phyloP scores from a whole-genome alignment of 2,797 vertebrate genomes.

The Mormyrus hasselquistii region DNA sequence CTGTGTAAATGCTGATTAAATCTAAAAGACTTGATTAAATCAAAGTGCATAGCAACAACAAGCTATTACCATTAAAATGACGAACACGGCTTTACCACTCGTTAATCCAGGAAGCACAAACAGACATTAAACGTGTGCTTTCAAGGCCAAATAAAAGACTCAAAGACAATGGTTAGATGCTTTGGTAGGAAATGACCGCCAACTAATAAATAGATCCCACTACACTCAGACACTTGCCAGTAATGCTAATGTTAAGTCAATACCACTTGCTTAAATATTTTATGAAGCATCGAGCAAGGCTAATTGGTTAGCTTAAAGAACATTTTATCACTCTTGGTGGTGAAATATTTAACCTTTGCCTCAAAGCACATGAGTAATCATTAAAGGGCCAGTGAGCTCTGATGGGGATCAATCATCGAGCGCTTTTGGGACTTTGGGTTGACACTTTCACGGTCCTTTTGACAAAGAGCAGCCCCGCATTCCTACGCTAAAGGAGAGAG shows the following conservation, averaged over 20 bases:
- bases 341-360: constrained; percentile 41
- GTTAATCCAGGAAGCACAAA: neutral
- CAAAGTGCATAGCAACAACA: constrained; percentile 1
- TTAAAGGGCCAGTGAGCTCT: constrained; percentile 24
- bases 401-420: constrained; percentile 40
- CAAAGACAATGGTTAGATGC: constrained; percentile 2
- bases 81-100: neutral
- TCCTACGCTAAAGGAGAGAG: neutral
- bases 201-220: constrained; percentile 27
- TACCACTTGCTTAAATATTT: constrained; percentile 48
- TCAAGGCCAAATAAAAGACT: neutral
- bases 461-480: constrained; percentile 28
- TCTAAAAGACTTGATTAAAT: constrained; percentile 4
- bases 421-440: constrained; percentile 30
- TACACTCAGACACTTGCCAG: constrained; percentile 28
- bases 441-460: constrained; percentile 33
- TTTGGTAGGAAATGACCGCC: constrained; percentile 11
- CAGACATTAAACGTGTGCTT: neutral
- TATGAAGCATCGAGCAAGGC: constrained; percentile 36
- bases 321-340: constrained; percentile 40
- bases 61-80: neutral
- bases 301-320: constrained; percentile 44
- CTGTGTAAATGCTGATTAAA: constrained; percentile 1
- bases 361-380: constrained; percentile 37
- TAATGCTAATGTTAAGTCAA: constrained; percentile 37